Conservation (phyloP, 2,113 vertebrate genomes). For the Actenoides lindsayi region DNA sequence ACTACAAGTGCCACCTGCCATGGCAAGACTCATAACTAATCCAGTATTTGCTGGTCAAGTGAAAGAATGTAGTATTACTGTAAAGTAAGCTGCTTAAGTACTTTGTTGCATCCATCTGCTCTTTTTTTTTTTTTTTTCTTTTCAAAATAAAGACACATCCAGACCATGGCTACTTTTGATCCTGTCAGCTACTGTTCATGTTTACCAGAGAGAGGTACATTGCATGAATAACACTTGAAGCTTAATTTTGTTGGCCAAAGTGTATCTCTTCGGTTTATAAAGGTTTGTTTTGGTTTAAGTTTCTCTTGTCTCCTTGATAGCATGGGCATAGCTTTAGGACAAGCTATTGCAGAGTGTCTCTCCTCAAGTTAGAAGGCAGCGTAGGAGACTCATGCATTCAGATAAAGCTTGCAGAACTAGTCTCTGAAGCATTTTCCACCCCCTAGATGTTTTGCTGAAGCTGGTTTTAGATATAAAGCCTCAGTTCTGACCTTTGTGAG, state of each 20-base stretch:
- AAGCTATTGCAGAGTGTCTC: not conserved
- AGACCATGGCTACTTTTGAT: conserved; percentile 10
- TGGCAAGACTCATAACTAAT: conserved; percentile 45
- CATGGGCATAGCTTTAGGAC: not conserved
- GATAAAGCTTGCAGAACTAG: not conserved
- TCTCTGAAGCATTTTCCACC: not conserved
- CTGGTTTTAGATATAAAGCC: not conserved
- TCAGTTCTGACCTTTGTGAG: not conserved
- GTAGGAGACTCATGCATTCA: not conserved
- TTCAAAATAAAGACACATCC: not conserved
- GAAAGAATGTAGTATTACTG: conserved; percentile 46
- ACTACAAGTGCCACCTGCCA: conserved; percentile 35
- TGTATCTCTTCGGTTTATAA: not conserved
- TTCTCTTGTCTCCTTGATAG: not conserved
- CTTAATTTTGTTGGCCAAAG: not conserved
- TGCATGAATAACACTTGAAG: not conserved
- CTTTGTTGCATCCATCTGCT: conserved; percentile 49
- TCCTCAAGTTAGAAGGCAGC: not conserved
- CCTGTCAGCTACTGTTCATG: not conserved
- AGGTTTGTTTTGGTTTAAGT: not conserved
- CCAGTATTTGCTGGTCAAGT: conserved; percentile 18
- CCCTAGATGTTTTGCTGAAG: not conserved
- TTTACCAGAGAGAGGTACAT: not conserved
- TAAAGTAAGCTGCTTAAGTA: conserved; percentile 45
- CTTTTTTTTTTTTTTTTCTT: not conserved